A percentile compares a stretch with the other conserved stretches of the same genome.
Evolutionary conservation across 2,797 vertebrate species (phyloP).

Genomic region (Pseudochirops corinnae): DNA sequence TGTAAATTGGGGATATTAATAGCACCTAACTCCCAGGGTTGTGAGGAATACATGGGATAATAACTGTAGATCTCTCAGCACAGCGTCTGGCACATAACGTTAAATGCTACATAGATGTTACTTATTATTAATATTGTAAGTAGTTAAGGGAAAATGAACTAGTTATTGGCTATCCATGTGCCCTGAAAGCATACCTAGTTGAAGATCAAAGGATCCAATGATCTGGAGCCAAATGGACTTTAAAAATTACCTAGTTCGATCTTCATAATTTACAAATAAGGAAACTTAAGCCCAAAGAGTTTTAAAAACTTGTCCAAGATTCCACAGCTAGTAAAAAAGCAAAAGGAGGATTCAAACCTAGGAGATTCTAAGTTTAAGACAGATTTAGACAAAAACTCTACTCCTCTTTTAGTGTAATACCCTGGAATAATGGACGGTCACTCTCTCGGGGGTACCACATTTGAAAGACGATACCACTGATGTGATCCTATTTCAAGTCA

Average conservation of each 20-base stretch:
- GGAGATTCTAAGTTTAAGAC: not conserved
- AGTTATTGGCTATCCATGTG: not conserved
- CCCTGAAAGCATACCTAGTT: not conserved
- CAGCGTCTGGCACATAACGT: not conserved
- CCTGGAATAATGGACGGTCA: not conserved
- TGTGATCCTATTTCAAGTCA: not conserved
- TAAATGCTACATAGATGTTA: not conserved
- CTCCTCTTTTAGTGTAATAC: not conserved
- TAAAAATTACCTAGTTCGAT: not conserved
- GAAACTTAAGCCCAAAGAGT: not conserved
- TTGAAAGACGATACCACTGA: not conserved
- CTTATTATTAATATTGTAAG: not conserved
- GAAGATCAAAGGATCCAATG: not conserved
- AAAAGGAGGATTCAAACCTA: not conserved
- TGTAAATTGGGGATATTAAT: no score
- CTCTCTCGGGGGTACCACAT: not conserved
- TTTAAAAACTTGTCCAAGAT: not conserved
- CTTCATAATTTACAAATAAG: not conserved
- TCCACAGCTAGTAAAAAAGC: not conserved
- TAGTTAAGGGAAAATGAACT: not conserved
- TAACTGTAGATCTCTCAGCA: not conserved
- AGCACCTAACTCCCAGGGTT: not conserved
- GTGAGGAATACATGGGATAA: not conserved
- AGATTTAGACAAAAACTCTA: not conserved
- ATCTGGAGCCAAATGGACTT: not conserved